Conservation (phyloP, 1,140 invertebrate genomes). For the Acromyrmex echinatior region DNA sequence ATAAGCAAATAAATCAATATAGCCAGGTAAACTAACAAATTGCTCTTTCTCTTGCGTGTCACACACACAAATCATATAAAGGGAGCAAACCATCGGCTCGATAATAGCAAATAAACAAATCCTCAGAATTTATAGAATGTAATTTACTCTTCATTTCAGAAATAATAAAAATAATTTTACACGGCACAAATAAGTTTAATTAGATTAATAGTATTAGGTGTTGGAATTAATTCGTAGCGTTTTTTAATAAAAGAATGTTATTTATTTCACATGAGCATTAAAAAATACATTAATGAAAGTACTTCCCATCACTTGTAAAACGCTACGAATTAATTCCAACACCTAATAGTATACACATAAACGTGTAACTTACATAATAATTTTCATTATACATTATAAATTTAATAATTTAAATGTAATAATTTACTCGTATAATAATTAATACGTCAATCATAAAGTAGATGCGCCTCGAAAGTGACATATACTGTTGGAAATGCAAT, state of each 20-base stretch:
- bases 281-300: too few species aligned
- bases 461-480: not conserved
- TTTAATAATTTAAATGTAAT: not conserved
- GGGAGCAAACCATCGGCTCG: constrained; percentile 1
- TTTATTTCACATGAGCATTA: too few species aligned
- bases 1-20: constrained; percentile 35
- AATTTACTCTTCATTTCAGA: not conserved
- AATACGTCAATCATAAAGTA: not conserved
- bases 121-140: not conserved
- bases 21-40: constrained; percentile 27
- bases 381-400: too few species aligned
- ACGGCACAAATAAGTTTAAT: not conserved
- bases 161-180: not conserved
- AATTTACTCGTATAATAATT: not conserved
- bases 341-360: not conserved
- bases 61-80: not conserved
- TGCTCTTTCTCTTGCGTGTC: constrained; percentile 6
- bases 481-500: not conserved
- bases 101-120: constrained; percentile 10
- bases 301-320: too few species aligned
- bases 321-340: too few species aligned
- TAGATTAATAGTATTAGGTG: constrained; percentile 6
- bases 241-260: too few species aligned
- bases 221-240: too few species aligned
- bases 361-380: not conserved